Conservation (phyloP, 2,113 vertebrate species). For the Balaeniceps rex region DNA sequence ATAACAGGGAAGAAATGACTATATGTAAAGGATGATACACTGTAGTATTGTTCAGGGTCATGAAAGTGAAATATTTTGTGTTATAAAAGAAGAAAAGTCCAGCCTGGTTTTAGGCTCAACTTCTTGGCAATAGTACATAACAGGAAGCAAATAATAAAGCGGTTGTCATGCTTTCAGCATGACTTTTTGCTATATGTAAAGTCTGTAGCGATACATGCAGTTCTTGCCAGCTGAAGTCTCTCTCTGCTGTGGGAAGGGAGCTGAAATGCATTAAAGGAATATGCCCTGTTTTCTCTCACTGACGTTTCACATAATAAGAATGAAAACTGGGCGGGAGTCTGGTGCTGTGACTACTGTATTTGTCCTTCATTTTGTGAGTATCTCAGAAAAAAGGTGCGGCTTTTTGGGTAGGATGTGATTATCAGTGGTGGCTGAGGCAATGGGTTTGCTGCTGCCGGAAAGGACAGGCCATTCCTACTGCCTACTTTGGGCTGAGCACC, state of each 20-base stretch:
- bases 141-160: slow-evolving; percentile 12
- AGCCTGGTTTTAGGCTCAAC: background rate
- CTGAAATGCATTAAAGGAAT: background rate
- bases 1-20: background rate
- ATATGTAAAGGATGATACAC: background rate
- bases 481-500: too few relatives aligned
- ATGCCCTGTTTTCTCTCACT: background rate
- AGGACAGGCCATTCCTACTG: background rate
- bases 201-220: background rate
- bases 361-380: background rate
- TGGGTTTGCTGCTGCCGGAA: background rate
- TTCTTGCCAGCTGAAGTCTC: background rate
- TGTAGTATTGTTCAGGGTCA: background rate
- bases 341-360: background rate
- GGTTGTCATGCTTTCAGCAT: background rate
- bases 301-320: background rate
- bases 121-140: background rate
- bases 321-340: background rate
- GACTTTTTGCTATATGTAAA: background rate
- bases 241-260: background rate
- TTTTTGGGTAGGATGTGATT: background rate
- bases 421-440: background rate
- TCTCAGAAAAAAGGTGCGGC: background rate
- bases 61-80: background rate
- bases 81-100: background rate